These are phyloP conservation scores for Sebastes fasciatus DNA, from an alignment of 2,113 vertebrate genomes.

Conservation along the genomic window DNA sequence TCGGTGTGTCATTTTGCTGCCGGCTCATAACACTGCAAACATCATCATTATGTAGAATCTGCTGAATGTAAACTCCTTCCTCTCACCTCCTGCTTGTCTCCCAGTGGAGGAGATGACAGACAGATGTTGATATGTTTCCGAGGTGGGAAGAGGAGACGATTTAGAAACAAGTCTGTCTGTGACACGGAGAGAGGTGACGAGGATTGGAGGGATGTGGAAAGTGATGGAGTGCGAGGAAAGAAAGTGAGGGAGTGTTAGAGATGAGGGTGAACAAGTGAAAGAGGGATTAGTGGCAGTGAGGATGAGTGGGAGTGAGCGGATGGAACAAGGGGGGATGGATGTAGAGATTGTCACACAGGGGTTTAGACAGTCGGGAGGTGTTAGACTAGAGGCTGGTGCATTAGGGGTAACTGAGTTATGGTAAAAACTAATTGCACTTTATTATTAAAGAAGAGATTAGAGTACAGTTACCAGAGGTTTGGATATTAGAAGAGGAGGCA, in stretches of 20 bases:
- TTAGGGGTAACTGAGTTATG: background rate
- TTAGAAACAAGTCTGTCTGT: constrained; percentile 7
- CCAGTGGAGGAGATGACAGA: constrained; percentile 32
- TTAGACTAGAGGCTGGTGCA: background rate
- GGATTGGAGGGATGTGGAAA: constrained; percentile 17
- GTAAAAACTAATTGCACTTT: background rate
- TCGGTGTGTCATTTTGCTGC: constrained; percentile 2
- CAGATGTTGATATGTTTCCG: constrained; percentile 46
- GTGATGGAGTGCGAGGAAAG: constrained; percentile 15
- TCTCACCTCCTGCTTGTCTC: constrained; percentile 8
- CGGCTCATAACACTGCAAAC: constrained; percentile 9
- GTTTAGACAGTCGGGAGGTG: constrained; percentile 19
- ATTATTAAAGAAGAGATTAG: background rate
- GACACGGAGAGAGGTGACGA: constrained; percentile 23
- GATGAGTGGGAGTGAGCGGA: constrained; percentile 37
- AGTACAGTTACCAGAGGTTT: background rate
- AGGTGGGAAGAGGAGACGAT: constrained; percentile 32
- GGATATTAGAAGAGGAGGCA: background rate
- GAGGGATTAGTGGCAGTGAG: constrained; percentile 26
- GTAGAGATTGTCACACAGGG: background rate
- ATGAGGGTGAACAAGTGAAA: constrained; percentile 13
- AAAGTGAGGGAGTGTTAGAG: constrained; percentile 16
- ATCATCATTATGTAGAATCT: constrained; percentile 8
- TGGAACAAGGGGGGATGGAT: background rate
- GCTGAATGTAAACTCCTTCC: constrained; percentile 19